A percentile compares a stretch with the other conserved stretches of the same genome.
These are phyloP conservation scores for Tromatobia lineatoria DNA, from an alignment of 2,888 invertebrate genomes.

Conservation along the genomic window DNA sequence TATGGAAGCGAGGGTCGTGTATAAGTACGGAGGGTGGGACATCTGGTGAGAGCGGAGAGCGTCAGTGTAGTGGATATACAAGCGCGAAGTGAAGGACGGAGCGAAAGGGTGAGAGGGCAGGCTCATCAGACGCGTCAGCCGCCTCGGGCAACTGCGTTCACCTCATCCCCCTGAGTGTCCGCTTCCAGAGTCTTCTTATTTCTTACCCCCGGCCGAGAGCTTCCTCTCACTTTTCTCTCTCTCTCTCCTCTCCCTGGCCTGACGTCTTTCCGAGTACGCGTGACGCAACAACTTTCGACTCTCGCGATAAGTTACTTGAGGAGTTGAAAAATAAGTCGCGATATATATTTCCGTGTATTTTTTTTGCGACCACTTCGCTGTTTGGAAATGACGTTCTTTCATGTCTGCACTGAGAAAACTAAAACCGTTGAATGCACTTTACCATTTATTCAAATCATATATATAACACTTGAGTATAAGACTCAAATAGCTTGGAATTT, in stretches of 20 bases:
- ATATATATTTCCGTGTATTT: not conserved
- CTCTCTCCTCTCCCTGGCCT: not conserved
- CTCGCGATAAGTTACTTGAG: not conserved
- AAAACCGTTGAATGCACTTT: too few species aligned
- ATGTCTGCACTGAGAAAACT: too few species aligned
- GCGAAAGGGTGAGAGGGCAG: conserved; percentile 43
- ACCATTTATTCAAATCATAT: too few species aligned
- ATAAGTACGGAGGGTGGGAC: conserved; percentile 17
- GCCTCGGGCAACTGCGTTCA: conserved; percentile 65
- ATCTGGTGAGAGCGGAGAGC: conserved; percentile 31
- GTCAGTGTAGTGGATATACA: conserved; percentile 21
- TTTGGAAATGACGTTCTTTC: too few species aligned
- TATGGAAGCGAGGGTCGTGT: conserved; percentile 2
- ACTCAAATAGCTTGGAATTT: too few species aligned
- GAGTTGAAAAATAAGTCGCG: not conserved
- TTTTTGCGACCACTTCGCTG: not conserved
- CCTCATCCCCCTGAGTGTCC: conserved; percentile 43
- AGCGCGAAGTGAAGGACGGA: conserved; percentile 25
- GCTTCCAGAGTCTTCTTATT: conserved; percentile 56
- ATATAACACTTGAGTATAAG: too few species aligned
- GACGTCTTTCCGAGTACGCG: conserved; percentile 11
- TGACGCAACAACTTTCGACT: conserved; percentile 7
- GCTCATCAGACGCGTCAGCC: conserved; percentile 71
- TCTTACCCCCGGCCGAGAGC: conserved; percentile 28
- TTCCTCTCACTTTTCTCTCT: not conserved